Base-by-base conservation (phyloP, 1,140 invertebrate species). In the Drusus annulatus region DNA sequence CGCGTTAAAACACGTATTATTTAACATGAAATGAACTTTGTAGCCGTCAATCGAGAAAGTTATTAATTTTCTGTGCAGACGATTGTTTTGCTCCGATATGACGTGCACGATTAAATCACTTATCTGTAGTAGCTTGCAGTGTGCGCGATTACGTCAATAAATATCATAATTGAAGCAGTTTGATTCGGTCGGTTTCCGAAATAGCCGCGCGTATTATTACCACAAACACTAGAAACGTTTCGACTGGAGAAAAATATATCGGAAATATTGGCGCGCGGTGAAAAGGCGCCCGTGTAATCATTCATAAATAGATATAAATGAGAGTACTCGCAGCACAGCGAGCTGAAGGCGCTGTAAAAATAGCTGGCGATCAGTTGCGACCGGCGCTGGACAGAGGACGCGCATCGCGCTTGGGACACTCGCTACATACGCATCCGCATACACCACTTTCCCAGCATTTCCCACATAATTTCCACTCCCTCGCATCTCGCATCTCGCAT, bases 271-370 rank as follows among this genome's bases (percentile, higher is more conserved):
- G 8, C 19, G 36, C 28, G 15, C 28, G 15, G 17, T 19, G 74
- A 77, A 52, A 25, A 76, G 17, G 36, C 58, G 60, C 13, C 56
- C 56, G 45, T 65, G 51, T 50, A 77, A 63, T 77, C 58, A 77
- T 65, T 77, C 75, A 51, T 51, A 77, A 51, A 77, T 77, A 77
- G 19, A 76, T 62, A 60, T 76, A 58, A 63, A 50, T 65, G 60
- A 60, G 75, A 17, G 75, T 51, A 63, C 58, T 75, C 56, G 54
- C 68, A 60, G 56, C 19, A 23, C 58, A 63, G 58, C 75, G 19
- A n/a, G 36, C 5, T 19, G 31, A 19, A 23, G 75, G 10, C 75
- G 36, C 60, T 25, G 31, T 65, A 77, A 77, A 77, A 77, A 77
- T 77, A 77, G 50, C 58, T 36, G 73, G 50, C 54, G 54, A 56